Evolutionary conservation across 2,113 vertebrate species (phyloP), one percentile per base, ranked within the genome.

Genomic region (Toxotes chatareus): DNA sequence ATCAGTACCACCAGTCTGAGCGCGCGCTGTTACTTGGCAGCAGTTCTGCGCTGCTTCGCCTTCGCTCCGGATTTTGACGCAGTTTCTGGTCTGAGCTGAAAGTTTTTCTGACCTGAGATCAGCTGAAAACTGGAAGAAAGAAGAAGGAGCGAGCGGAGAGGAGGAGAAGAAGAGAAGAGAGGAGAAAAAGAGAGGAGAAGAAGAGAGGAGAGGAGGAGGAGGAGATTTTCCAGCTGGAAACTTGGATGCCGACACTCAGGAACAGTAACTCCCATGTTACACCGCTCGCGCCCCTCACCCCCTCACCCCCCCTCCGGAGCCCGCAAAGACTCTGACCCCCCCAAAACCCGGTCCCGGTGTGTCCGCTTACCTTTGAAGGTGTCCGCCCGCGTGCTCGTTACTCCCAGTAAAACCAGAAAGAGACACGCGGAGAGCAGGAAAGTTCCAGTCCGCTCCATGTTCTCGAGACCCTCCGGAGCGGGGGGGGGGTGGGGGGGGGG

Each of bases 161-260:
- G 27, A 27, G 42, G 12, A 44, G 42, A 59, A 10, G 47, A 27
- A 42, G 14, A 32, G 34, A 40, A 12, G 2, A 1, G 11, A 31
- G 53, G 27, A 59, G 5, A 66, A 14, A 42, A 23, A 32, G 32
- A 38, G 23, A 23, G 32, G 13, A 2, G 2, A 55, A 19, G 14
- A 12, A 16, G 12, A 68, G 38, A 59, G 19, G 10, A 6, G 23
- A 36, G 32, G 13, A 42, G 59, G 19, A 72, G 82, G 76, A 83
- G 83, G 72, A 74, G 71, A 86, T 89, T 91, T 91, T 89, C 86
- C 86, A 53, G 79, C 74, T 91, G 88, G 88, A 89, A 91, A 92
- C 88, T 92, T 91, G 88, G 88, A 92, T 77, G 59, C 82, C 79
- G 56, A 86, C 80, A 46, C 47, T 36, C 9, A 53, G 49, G 7